Evolutionary conservation across 2,797 vertebrate genomes (phyloP), one percentile per base, ranked within the genome.

Genomic region (Ispidina lecontei): DNA sequence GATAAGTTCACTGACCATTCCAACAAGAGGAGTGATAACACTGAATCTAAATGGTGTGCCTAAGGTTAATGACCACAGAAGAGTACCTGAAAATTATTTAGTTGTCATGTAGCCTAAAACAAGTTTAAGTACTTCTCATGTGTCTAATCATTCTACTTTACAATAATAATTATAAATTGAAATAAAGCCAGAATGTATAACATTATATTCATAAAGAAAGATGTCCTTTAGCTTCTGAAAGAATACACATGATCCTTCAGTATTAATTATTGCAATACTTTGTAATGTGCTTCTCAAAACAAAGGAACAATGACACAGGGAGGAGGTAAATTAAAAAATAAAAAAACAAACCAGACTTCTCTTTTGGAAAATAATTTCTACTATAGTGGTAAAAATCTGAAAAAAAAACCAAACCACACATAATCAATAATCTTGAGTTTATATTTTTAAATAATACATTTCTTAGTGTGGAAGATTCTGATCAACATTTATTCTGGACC

Each of bases 221-320:
- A 33, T 23, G 3, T 2, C 5, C 60, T 4, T 39, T 72, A 44
- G 8, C 6, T 83, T 74, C 41, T 76, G 25, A 71, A 83, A 77
- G 41, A 81, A 31, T 14, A 12, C 2, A 11, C 0, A 0, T 25
- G 17, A 39, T 3, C 5, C 3, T 54, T 39, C 35, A 64, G 4
- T 33, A 55, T 14, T 46, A 68, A 46, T 37, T 43, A 33, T 26
- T 65, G 44, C 56, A 76, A 31, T 33, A 39, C 2, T 70, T 85
- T 18, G 8, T 18, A 56, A 31, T 14, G 2, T 63, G 4, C 6
- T 77, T 76, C 54, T 59, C 16, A 64, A 79, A 90, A 68, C 3
- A 68, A 54, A 29, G 8, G 9, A 15, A 35, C 28, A 65, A 74
- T 23, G 16, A 39, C 7, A 29, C 1, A 54, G 4, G 5, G 3